A percentile compares a stretch with the other conserved stretches of the same genome.
Evolutionary conservation across 2,113 vertebrate genomes (phyloP).

Genomic region (Hippocampus barbouri): DNA sequence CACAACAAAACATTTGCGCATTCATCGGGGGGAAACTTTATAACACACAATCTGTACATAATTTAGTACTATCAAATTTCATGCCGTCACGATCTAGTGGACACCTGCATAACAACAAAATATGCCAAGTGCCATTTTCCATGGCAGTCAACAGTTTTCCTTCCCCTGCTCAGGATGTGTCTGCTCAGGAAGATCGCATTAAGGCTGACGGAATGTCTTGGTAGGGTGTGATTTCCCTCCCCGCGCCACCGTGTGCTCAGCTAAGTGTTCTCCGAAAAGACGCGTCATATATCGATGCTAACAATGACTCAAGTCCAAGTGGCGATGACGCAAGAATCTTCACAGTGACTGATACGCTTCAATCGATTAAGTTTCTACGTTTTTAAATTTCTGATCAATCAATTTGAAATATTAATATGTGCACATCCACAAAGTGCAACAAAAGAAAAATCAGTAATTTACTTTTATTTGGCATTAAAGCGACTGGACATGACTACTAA

Average conservation of each 20-base stretch:
- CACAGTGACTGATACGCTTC: neutral
- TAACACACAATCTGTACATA: neutral
- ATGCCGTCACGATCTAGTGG: neutral
- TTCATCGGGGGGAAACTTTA: neutral
- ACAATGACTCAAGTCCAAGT: neutral
- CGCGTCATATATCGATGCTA: neutral
- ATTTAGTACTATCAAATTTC: neutral
- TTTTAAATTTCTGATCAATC: neutral
- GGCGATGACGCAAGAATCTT: neutral
- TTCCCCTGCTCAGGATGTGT: constrained; percentile 24
- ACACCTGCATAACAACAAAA: neutral
- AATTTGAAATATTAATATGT: neutral
- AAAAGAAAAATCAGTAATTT: neutral
- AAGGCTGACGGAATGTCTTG: constrained; percentile 66
- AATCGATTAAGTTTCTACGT: neutral
- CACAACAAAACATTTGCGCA: constrained; percentile 9
- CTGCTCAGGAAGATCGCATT: constrained; percentile 55
- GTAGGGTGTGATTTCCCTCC: constrained; percentile 56
- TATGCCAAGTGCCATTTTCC: neutral
- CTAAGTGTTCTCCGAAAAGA: constrained; percentile 19
- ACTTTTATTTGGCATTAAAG: neutral
- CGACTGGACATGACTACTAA: neutral
- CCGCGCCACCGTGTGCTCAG: constrained; percentile 21
- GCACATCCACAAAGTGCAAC: neutral
- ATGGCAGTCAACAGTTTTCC: constrained; percentile 38